phyloP scores from a whole-genome alignment of 2,113 vertebrate species.

The Mus spicilegus region DNA sequence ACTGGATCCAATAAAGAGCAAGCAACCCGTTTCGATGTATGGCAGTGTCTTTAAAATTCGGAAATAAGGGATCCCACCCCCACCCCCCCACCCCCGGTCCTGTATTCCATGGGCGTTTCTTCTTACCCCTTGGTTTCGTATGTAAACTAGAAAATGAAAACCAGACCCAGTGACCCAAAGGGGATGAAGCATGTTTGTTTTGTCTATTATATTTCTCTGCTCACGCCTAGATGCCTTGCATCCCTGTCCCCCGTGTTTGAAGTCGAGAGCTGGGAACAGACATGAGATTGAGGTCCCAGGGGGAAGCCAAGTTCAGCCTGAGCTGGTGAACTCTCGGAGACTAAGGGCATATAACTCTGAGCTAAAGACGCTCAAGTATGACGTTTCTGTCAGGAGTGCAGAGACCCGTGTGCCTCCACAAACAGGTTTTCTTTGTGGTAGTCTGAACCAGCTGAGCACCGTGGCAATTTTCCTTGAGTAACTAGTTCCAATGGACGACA shows the following conservation, averaged over 20 bases:
- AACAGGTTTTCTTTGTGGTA: constrained; percentile 25
- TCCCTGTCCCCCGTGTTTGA: constrained; percentile 74
- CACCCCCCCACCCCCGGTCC: background rate
- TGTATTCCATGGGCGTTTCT: background rate
- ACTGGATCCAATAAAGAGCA: background rate
- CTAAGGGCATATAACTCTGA: constrained; percentile 62
- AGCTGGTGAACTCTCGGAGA: constrained; percentile 79
- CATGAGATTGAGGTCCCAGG: constrained; percentile 71
- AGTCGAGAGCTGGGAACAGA: constrained; percentile 76
- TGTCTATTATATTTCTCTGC: constrained; percentile 81
- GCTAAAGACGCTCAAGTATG: constrained; percentile 66
- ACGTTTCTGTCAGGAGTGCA: constrained; percentile 23
- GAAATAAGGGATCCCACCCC: background rate
- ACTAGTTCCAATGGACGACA: constrained; percentile 78
- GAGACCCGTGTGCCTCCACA: constrained; percentile 46
- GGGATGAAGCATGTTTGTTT: constrained; percentile 77
- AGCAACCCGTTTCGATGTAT: background rate
- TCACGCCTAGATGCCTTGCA: constrained; percentile 64
- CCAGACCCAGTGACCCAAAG: constrained; percentile 70
- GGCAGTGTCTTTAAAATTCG: constrained; percentile 26
- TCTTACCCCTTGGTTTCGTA: constrained; percentile 52
- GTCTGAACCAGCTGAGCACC: constrained; percentile 54
- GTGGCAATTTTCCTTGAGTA: constrained; percentile 78
- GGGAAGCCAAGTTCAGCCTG: constrained; percentile 68
- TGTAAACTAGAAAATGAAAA: constrained; percentile 79